Evolutionary conservation across 2,888 invertebrate genomes (phyloP).

Genomic region (Ophion ventricosus): DNA sequence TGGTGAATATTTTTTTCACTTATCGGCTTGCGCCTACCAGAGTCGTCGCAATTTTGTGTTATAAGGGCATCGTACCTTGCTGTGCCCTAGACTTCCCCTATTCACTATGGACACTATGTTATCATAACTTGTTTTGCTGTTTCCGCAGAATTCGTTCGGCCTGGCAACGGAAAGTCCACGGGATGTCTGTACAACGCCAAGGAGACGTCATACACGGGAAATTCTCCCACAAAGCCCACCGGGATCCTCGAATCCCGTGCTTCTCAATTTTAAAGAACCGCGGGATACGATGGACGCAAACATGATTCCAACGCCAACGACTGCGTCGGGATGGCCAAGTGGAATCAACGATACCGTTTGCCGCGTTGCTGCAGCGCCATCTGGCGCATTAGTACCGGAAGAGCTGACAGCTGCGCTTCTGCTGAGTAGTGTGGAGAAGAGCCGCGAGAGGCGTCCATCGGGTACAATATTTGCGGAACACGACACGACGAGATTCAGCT

Average conservation of each 20-base stretch:
- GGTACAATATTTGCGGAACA: slow-evolving; percentile 78
- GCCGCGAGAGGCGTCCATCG: slow-evolving; percentile 67
- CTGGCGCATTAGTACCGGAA: slow-evolving; percentile 66
- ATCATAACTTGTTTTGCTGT: background rate
- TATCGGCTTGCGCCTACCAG: no score
- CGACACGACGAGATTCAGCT: slow-evolving; percentile 78
- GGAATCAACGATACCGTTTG: background rate
- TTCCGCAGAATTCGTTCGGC: background rate
- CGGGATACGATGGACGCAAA: slow-evolving; percentile 53
- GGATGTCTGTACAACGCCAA: background rate
- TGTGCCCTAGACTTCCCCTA: no score
- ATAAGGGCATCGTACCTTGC: no score
- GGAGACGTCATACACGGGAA: slow-evolving; percentile 16
- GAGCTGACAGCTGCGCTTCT: slow-evolving; percentile 73
- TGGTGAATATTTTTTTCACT: no score
- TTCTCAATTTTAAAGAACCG: slow-evolving; percentile 77
- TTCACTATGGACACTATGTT: no score
- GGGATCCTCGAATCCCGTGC: slow-evolving; percentile 77
- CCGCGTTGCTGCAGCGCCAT: background rate
- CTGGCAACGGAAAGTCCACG: slow-evolving; percentile 20
- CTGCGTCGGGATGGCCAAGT: background rate
- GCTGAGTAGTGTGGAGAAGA: slow-evolving; percentile 69
- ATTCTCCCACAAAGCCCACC: slow-evolving; percentile 68
- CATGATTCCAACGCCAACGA: background rate
- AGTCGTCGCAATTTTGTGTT: no score